Base-by-base conservation (phyloP, 23 tunicate species). In the Oikopleura albicans region DNA sequence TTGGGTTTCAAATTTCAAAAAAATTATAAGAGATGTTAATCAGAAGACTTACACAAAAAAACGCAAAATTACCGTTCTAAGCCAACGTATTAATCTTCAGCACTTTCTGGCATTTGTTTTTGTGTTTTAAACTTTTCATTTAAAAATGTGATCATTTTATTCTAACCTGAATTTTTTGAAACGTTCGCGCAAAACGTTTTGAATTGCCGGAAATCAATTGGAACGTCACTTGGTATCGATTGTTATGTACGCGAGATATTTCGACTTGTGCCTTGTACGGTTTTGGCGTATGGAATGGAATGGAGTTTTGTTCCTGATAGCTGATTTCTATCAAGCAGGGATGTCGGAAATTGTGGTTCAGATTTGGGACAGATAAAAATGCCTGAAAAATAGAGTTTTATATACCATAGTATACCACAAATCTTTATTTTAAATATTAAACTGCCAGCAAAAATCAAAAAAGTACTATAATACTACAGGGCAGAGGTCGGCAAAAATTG, bases 181-280 rank as follows among this genome's bases (percentile, higher is more conserved):
- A 71, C 4, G 79, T 71, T 29, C 79, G 33, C 37, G 79, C 79
- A 29, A 71, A 71, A 16, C 79, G 79, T 29, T 71, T 71, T 71
- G 79, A 12, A 29, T 71, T 71, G 28, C 79, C 79, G 2, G 79
- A 71, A 2, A 71, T 12, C 2, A 71, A 37, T 71, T 37, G 28
- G 79, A 71, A 12, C 31, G 35, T 71, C 4, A 71, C 79, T 71
- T 71, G 79, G 37, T 12, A 71, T 12, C 79, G 79, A 29, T 71
- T 71, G 37, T 71, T 71, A 29, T 71, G 79, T 16, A 71, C 31
- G 28, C 79, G 28, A 2, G 79, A 12, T 16, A 71, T 71, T 71
- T 71, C 79, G 37, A 71, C 79, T 2, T 71, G 79, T 4, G 79
- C 79, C 35, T 71, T 71, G 37, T 12, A 71, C 28, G 79, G 79